phyloP scores from a whole-genome alignment of 2,797 vertebrate genomes.

The Bradypodion ventrale region DNA sequence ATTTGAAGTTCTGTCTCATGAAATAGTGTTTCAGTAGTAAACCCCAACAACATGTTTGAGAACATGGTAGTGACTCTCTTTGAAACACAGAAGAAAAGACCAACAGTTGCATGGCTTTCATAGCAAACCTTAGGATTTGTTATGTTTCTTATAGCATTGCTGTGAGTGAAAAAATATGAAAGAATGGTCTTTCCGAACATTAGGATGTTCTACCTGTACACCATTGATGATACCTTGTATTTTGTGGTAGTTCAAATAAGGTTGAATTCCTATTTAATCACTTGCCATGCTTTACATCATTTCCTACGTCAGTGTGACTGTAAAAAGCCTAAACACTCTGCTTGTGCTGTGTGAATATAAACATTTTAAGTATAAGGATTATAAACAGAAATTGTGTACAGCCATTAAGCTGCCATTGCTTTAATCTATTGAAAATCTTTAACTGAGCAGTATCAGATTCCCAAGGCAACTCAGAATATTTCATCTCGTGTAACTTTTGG shows the following conservation, averaged over 20 bases:
- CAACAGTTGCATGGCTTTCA: neutral
- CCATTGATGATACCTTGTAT: slow-evolving; percentile 20
- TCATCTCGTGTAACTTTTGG: slow-evolving; percentile 24
- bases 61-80: neutral
- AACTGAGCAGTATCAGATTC: slow-evolving; percentile 42
- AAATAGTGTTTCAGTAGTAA: neutral
- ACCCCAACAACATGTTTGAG: neutral
- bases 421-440: slow-evolving; percentile 57
- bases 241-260: slow-evolving; percentile 45
- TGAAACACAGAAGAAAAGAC: slow-evolving; percentile 7
- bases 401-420: slow-evolving; percentile 37
- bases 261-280: slow-evolving; percentile 29
- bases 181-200: neutral
- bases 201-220: slow-evolving; percentile 4
- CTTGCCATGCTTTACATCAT: slow-evolving; percentile 50
- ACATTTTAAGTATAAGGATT: slow-evolving; percentile 51
- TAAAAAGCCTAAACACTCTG: slow-evolving; percentile 52
- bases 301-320: slow-evolving; percentile 55
- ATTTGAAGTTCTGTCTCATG: neutral
- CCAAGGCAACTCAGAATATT: slow-evolving; percentile 39
- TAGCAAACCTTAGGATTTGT: no score
- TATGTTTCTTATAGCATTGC: fast-evolving
- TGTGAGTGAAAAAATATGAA: neutral
- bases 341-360: slow-evolving; percentile 42
- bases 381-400: slow-evolving; percentile 53